Conservation (phyloP, 2,113 vertebrate species). For the Blennius ocellaris region DNA sequence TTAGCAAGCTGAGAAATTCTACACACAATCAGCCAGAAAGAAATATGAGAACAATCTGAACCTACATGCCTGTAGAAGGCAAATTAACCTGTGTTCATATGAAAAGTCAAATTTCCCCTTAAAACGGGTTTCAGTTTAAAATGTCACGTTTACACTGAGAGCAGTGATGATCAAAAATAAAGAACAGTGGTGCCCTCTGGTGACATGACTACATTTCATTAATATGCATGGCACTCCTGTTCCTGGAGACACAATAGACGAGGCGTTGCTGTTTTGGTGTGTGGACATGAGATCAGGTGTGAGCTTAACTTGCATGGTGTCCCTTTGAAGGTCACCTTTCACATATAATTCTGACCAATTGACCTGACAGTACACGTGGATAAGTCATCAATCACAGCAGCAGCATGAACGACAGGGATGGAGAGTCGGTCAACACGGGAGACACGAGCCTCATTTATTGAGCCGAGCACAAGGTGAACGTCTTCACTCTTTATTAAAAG, state of each 20-base stretch:
- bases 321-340: conserved; percentile 68
- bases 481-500: conserved; percentile 44
- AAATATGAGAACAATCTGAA: conserved; percentile 30
- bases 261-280: conserved; percentile 34
- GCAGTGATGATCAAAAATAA: conserved; percentile 69
- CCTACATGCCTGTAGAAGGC: conserved; percentile 8
- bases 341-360: conserved; percentile 72
- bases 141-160: conserved; percentile 53
- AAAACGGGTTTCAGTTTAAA: conserved; percentile 37
- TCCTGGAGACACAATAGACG: conserved; percentile 49
- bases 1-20: conserved; percentile 23
- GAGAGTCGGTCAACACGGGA: conserved; percentile 50
- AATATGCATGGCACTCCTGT: conserved; percentile 63
- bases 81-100: conserved; percentile 33
- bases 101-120: conserved; percentile 27
- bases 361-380: conserved; percentile 60
- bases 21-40: not conserved
- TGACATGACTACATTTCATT: conserved; percentile 76
- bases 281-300: not conserved
- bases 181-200: conserved; percentile 82
- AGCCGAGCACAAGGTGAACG: conserved; percentile 48
- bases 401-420: conserved; percentile 49
- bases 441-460: conserved; percentile 62
- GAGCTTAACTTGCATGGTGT: conserved; percentile 31
- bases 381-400: conserved; percentile 70